Conservation (phyloP, 2,113 vertebrate species). For the Ovis aries region ARS-UI_Ramb_v3.0 NC_056064.1:62323001-62323500, state of each 20-base stretch:
- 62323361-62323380: neutral
- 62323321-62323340: neutral
- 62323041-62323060: neutral
- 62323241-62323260: neutral
- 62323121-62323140: neutral
- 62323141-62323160: neutral
- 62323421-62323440: conserved; percentile 42
- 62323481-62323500: conserved; percentile 25
- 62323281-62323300: conserved; percentile 4
- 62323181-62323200: conserved; percentile 13
- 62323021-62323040: neutral
- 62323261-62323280: neutral
- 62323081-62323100: conserved; percentile 11
- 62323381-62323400: neutral
- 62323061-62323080: neutral
- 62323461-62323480: conserved; percentile 36
- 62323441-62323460: conserved; percentile 51
- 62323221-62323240: neutral
- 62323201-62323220: neutral
- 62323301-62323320: neutral
- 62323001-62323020: neutral
- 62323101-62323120: neutral
- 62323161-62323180: conserved; percentile 25
- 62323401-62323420: conserved; percentile 3
- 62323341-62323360: conserved; percentile 9